phyloP scores from a whole-genome alignment of 2,113 vertebrate genomes.

The Callocephalon fimbriatum region DNA sequence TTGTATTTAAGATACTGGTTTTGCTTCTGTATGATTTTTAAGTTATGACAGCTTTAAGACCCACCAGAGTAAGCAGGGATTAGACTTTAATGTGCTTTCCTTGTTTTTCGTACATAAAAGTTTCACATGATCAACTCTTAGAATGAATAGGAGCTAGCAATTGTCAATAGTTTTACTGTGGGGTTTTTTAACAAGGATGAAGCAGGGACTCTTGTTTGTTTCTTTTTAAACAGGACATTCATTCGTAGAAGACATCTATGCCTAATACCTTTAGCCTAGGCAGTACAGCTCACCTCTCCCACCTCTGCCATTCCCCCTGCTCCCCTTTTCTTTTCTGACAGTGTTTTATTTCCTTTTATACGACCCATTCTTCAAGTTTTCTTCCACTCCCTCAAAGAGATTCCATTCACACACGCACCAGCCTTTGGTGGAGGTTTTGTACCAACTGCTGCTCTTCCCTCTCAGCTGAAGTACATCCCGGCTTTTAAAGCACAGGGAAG shows the following conservation, averaged over 20 bases:
- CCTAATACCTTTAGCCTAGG: neutral
- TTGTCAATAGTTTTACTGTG: neutral
- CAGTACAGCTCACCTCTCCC: neutral
- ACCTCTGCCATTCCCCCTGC: neutral
- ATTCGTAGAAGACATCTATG: neutral
- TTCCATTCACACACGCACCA: neutral
- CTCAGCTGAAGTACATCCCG: neutral
- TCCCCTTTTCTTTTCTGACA: neutral
- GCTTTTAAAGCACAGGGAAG: neutral
- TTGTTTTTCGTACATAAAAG: conserved; percentile 18
- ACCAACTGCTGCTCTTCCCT: neutral
- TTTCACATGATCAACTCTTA: neutral
- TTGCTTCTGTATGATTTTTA: neutral
- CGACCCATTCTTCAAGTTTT: neutral
- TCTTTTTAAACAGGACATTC: neutral
- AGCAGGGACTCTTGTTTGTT: neutral
- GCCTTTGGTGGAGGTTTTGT: neutral
- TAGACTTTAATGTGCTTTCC: neutral
- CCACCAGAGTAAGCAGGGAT: neutral
- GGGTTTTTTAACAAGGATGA: neutral
- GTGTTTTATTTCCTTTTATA: neutral
- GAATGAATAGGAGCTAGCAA: neutral
- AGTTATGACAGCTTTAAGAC: conserved; percentile 27
- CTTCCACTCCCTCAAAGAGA: neutral
- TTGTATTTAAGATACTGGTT: neutral